Evolutionary conservation across 1,140 invertebrate species (phyloP).

Genomic region (Drosophila baimaii): DNA sequence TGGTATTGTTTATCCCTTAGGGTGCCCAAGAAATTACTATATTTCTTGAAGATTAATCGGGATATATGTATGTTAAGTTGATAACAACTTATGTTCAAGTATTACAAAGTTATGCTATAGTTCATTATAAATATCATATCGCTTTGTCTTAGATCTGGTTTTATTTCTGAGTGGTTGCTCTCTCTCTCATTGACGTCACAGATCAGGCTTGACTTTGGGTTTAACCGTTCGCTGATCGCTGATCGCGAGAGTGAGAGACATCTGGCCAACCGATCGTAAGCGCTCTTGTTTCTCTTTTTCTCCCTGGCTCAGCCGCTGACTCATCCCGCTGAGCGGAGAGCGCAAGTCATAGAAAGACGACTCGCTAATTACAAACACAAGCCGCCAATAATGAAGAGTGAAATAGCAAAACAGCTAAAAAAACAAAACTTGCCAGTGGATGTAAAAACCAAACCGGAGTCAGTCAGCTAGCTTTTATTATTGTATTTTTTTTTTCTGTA

Average conservation of each 20-base stretch:
- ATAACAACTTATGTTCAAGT: background rate
- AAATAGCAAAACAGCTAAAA: constrained; percentile 39
- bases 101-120: background rate
- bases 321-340: constrained; percentile 36
- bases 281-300: constrained; percentile 5
- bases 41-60: background rate
- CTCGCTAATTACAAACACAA: constrained; percentile 60
- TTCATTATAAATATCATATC: background rate
- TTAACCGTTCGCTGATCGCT: constrained; percentile 28
- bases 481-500: constrained; percentile 26
- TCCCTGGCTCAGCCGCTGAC: constrained; percentile 37
- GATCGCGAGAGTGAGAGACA: constrained; percentile 7
- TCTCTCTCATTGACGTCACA: constrained; percentile 23
- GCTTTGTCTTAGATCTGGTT: background rate
- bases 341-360: constrained; percentile 40
- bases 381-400: constrained; percentile 43
- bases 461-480: constrained; percentile 21
- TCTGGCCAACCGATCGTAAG: constrained; percentile 11
- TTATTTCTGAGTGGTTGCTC: background rate
- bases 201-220: constrained; percentile 37
- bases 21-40: background rate
- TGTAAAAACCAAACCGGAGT: constrained; percentile 46
- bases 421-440: constrained; percentile 47
- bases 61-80: background rate
- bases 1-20: background rate